Percentiles rank a stretch among this genome's conserved stretches.
phyloP scores from a whole-genome alignment of 2,888 invertebrate genomes.

The Amiota mariae region DNA sequence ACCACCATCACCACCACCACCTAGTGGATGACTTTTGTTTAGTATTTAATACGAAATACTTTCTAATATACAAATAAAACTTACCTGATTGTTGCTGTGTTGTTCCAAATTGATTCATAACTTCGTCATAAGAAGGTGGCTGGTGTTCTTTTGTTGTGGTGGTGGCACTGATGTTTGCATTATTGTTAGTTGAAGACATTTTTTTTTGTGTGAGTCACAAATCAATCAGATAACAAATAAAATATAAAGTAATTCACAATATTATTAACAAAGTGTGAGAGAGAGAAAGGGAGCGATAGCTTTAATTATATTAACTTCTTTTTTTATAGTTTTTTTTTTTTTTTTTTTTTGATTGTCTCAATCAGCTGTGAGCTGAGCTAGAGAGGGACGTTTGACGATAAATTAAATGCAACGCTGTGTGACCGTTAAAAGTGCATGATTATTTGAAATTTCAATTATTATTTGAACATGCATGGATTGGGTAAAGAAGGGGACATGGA shows the following conservation, averaged over 20 bases:
- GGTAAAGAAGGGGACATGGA: no score
- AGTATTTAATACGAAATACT: neutral
- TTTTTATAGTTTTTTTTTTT: no score
- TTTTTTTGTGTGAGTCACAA: constrained; percentile 38
- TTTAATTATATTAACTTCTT: neutral
- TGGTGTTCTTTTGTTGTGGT: constrained; percentile 66
- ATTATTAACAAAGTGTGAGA: no score
- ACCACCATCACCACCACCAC: neutral
- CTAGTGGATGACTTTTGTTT: neutral
- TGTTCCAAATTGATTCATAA: constrained; percentile 48
- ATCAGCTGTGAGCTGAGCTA: neutral
- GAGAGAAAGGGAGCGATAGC: neutral
- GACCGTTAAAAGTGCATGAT: no score
- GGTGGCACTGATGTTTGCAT: constrained; percentile 21
- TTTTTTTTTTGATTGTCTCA: neutral
- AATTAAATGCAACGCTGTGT: no score
- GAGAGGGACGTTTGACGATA: neutral
- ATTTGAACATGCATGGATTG: no score
- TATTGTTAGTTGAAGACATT: neutral
- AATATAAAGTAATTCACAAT: no score
- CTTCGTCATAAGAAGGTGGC: constrained; percentile 76
- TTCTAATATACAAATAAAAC: neutral
- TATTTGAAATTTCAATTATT: no score
- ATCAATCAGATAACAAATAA: no score
- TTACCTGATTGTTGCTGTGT: constrained; percentile 34